Evolutionary conservation across 2,113 vertebrate species (phyloP).

Genomic region (Egretta garzetta): DNA sequence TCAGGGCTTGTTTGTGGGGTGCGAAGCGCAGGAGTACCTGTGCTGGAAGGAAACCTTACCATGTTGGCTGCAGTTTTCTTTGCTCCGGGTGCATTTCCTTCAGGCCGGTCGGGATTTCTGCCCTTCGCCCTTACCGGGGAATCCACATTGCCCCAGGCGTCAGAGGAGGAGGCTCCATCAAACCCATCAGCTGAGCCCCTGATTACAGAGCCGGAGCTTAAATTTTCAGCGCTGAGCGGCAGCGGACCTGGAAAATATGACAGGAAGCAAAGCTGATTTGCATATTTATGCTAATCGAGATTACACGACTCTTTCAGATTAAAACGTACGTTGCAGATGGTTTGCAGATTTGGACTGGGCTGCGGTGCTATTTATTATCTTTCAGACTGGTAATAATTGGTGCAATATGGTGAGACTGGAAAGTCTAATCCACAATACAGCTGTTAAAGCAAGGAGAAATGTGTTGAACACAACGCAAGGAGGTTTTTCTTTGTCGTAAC

Average conservation of each 20-base stretch:
- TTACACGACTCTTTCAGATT: background rate
- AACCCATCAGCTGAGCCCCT: background rate
- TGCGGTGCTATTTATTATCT: background rate
- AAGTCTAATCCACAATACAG: background rate
- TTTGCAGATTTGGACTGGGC: background rate
- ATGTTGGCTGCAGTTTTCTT: background rate
- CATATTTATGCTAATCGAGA: background rate
- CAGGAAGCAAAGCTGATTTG: slow-evolving; percentile 23
- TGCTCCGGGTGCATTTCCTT: background rate
- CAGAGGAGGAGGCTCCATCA: background rate
- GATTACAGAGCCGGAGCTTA: background rate
- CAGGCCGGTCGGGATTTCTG: background rate
- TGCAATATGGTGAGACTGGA: background rate
- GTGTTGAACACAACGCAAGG: background rate
- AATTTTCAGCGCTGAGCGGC: background rate
- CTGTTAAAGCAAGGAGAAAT: background rate
- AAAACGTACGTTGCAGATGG: background rate
- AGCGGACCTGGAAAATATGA: background rate
- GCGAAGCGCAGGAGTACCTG: background rate
- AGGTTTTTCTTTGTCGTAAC: background rate
- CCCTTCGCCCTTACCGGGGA: background rate
- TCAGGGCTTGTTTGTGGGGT: fast-evolving
- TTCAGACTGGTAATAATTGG: background rate
- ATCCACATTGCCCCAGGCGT: background rate
- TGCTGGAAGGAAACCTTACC: background rate